Evolutionary conservation across 1,140 invertebrate genomes (phyloP), one percentile per base, ranked within the genome.

Genomic region (Lordiphosa collinella): DNA sequence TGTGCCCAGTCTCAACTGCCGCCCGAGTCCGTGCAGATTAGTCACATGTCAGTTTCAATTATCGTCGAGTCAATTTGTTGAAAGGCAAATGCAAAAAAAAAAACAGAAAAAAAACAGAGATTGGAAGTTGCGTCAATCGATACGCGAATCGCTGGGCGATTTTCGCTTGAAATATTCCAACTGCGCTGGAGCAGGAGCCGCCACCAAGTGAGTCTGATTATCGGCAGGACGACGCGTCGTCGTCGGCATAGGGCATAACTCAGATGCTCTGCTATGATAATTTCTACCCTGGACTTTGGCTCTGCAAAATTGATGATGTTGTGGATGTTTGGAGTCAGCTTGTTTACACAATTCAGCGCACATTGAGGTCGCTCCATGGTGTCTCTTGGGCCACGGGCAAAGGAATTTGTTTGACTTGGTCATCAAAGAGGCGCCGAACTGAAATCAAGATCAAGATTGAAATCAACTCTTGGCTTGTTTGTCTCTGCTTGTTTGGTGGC

Each of bases 271-370:
- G 78, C 78, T 84, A 84, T 84, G 78, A 84, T 84, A 85, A 84
- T 84, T 84, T 85, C 70, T 29, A 9, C 29, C 34, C 51, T 64
- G 38, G 16, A 51, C 41, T 57, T 35, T 56, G 50, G 44, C 57
- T 59, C 49, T 38, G 51, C 55, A 69, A 84, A 85, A 85, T 85
- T 85, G 79, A 85, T 85, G 79, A 85, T 74, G 79, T 69, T 78
- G 73, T 37, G 78, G 84, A 84, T 84, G 79, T 84, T 79, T 84
- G 78, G 80, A 85, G 79, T 85, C 79, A 85, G 79, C 79, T 85
- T 85, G 79, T 85, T 85, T 85, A 85, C 79, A 85, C 79, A 85
- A 85, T 85, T 85, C 79, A 85, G 74, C 80, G 79, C 82, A 85
- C 79, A 85, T 85, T 70, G 79, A 75, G 79, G 79, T 85, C 80